Conservation (phyloP, 2,113 vertebrate genomes). For the cat (Felis catus) region F.catus_Fca126_mat1.0 CM031416.1:72211001-72211500, state of each 20-base stretch:
- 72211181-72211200: background rate
- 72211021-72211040: background rate
- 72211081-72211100: background rate
- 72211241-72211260: background rate
- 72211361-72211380: background rate
- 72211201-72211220: background rate
- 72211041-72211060: background rate
- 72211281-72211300: background rate
- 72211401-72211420: no score
- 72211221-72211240: background rate
- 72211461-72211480: no score
- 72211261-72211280: background rate
- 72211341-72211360: background rate
- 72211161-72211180: slow-evolving; percentile 47
- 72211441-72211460: no score
- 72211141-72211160: slow-evolving; percentile 5
- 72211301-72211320: background rate
- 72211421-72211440: no score
- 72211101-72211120: background rate
- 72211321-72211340: background rate
- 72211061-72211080: background rate
- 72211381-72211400: no score
- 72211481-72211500: no score
- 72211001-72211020: background rate
- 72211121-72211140: background rate